Evolutionary conservation across 2,888 invertebrate species (phyloP), one percentile per base, ranked within the genome.

Genomic region (Epirrita christyi): DNA sequence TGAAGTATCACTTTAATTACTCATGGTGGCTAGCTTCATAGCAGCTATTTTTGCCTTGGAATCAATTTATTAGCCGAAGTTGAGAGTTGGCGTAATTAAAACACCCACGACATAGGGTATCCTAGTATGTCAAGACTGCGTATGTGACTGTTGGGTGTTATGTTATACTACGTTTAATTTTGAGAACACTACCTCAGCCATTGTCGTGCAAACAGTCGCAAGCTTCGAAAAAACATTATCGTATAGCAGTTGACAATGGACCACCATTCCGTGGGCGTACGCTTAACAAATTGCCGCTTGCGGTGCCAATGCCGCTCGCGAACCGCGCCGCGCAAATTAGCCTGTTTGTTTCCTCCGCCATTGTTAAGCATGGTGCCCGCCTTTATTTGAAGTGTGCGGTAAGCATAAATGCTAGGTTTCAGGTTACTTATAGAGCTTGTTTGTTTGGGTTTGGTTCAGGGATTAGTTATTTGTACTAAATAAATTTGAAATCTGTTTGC

Each of bases 201-300:
- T n/a, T n/a, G n/a, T n/a, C n/a, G n/a, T n/a, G n/a, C n/a, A n/a
- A n/a, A n/a, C n/a, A n/a, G n/a, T n/a, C n/a, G n/a, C n/a, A n/a
- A n/a, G n/a, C n/a, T 21, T 4, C 21, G 7, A 5, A 32, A 32
- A 7, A 32, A 32, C 32, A 32, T 1, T 45, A 11, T 15, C 47
- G 29, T 45, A 11, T 5, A 9, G 28, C 34, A 36, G 13, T 11
- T 9, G 28, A 53, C 52, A 66, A 59, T 38, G 57, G 43, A 50
- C 9, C 11, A 57, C 53, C 52, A 57, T 76, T 36, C 57, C 37
- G 73, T 73, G 74, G 76, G 81, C 77, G 80, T 74, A n/a, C 15
- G 41, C 41, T 68, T 64, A 77, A 73, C 79, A 78, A 84, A 85
- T 83, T 80, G 75, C 78, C 78, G 78, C 70, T 79, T 75, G 75